Evolutionary conservation across 2,113 vertebrate species (phyloP).

Genomic region (Phoxinus phoxinus): DNA sequence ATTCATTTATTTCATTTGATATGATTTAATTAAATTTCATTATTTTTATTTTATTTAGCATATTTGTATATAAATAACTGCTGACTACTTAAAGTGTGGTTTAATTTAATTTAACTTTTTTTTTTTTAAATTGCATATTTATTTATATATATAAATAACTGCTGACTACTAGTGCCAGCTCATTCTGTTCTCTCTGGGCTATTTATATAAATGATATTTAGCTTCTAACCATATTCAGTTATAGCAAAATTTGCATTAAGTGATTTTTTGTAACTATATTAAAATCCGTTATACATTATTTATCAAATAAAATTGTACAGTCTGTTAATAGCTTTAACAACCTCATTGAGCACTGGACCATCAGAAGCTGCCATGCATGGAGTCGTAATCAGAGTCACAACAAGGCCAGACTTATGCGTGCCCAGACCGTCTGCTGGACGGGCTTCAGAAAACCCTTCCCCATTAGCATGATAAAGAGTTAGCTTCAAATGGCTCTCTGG

Average conservation of each 20-base stretch:
- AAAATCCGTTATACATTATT: not conserved
- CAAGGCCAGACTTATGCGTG: not conserved
- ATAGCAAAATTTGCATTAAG: not conserved
- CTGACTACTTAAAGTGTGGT: not conserved
- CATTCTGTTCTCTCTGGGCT: not conserved
- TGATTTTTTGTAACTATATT: not conserved
- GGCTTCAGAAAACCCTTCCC: not conserved
- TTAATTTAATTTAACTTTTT: not conserved
- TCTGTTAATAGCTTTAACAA: not conserved
- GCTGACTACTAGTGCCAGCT: not conserved
- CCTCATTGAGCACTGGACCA: not conserved
- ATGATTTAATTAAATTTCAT: too few species aligned
- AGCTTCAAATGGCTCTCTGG: constrained; percentile 42
- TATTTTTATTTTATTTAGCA: not conserved
- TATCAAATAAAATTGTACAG: not conserved
- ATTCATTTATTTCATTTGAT: too few species aligned
- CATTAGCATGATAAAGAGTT: constrained; percentile 38
- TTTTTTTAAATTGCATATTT: not conserved
- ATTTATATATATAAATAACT: not conserved
- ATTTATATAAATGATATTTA: not conserved
- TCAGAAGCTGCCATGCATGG: not conserved
- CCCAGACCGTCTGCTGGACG: not conserved
- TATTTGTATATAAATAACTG: not conserved
- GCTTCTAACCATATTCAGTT: not conserved
- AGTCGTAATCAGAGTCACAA: not conserved